A percentile compares a stretch with the other conserved stretches of the same genome.
phyloP scores from a whole-genome alignment of 2,888 invertebrate species.

The Hirtodrosophila cameraria region DNA sequence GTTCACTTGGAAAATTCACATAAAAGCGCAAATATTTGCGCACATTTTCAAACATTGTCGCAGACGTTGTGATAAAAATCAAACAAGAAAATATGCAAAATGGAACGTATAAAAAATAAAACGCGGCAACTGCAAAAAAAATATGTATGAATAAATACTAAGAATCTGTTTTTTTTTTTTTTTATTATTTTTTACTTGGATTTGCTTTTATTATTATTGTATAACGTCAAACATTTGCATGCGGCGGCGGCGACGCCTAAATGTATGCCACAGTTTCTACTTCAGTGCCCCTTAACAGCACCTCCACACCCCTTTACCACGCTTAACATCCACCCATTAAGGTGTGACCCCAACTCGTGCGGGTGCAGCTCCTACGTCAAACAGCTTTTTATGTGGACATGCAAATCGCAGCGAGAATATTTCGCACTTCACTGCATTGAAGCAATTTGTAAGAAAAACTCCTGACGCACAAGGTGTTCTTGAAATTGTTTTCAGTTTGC shows the following conservation, averaged over 20 bases:
- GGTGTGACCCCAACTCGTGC: constrained; percentile 64
- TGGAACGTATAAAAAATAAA: constrained; percentile 42
- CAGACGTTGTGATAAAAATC: constrained; percentile 70
- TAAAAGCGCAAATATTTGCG: constrained; percentile 78
- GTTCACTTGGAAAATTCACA: constrained; percentile 58
- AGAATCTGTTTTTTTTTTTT: constrained; percentile 32
- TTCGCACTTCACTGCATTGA: constrained; percentile 70
- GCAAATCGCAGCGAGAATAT: constrained; percentile 76
- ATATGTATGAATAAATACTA: constrained; percentile 30
- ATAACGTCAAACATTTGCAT: constrained; percentile 76
- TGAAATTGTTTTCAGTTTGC: constrained; percentile 12
- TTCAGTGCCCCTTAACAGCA: constrained; percentile 24
- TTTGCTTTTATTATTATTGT: constrained; percentile 74
- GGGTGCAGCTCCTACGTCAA: too few species aligned
- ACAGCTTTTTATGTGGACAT: constrained; percentile 49
- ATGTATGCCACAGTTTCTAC: constrained; percentile 74
- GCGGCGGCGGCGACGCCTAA: constrained; percentile 65
- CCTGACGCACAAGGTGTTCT: constrained; percentile 29
- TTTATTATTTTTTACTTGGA: constrained; percentile 40
- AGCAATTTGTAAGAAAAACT: constrained; percentile 16
- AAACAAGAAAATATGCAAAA: constrained; percentile 77
- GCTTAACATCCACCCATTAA: constrained; percentile 40
- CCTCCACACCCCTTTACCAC: not conserved
- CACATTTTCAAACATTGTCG: constrained; percentile 71
- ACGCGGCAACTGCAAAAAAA: constrained; percentile 7